Evolutionary conservation across 1,140 invertebrate genomes (phyloP), one percentile per base, ranked within the genome.

Genomic region (Scaptomyza montana): DNA sequence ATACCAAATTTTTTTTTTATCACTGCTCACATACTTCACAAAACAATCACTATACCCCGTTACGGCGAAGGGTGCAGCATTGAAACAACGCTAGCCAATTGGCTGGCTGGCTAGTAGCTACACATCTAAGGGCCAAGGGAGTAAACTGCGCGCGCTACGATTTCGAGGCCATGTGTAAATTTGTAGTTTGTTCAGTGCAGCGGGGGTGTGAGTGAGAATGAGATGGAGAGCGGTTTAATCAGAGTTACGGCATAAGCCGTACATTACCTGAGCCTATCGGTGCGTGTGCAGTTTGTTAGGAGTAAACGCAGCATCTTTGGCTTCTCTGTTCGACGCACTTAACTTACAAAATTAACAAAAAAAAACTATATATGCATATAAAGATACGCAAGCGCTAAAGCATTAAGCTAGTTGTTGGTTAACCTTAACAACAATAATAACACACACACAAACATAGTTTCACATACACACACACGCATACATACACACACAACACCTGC

Each of bases 301-400:
- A 89, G 77, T 78, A 89, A 66, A 67, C 85, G 85, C 74, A 89
- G 80, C 85, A 89, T 89, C 77, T 71, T 46, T 67, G 47, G 75
- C 49, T 63, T 74, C 39, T 33, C 30, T n/a, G 28, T 54, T 64
- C 36, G 41, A 67, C 25, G 41, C 68, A 43, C 72, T 64, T 70
- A 64, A 65, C 61, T 77, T 60, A 70, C 2, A 51, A 69, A 68
- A 74, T 55, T 49, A 64, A 39, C 43, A 54, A 65, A 47, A 25
- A 75, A 56, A 68, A 36, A 36, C 33, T 43, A 43, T 43, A 12
- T 43, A 43, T 41, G 8, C 50, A 74, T 60, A 50, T 66, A 67
- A 74, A 73, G 55, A 84, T 71, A 80, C 68, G 78, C 68, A 74
- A 80, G 74, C 60, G 69, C 73, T 80, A 80, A 81, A 62, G 63